Evolutionary conservation across 1,140 invertebrate genomes (phyloP).

Genomic region (Diplogasteroides magnus): DNA sequence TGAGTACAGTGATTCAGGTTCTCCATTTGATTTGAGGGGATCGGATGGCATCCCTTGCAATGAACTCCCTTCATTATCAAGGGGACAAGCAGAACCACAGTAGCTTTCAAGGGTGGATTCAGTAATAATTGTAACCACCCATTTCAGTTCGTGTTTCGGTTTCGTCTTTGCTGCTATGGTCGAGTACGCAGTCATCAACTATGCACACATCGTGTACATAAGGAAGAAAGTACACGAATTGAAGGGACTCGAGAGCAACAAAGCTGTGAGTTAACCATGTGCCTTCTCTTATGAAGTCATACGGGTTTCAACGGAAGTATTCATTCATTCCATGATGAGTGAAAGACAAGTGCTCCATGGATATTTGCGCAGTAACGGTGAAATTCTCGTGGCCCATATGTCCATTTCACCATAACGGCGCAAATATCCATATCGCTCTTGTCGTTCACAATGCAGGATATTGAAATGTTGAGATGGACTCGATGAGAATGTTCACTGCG

Average conservation of each 20-base stretch:
- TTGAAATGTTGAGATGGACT: slow-evolving; percentile 31
- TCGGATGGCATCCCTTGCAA: not conserved
- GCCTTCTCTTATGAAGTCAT: not conserved
- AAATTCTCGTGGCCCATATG: slow-evolving; percentile 13
- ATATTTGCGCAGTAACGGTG: too few relatives aligned
- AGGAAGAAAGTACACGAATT: slow-evolving; percentile 28
- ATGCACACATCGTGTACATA: slow-evolving; percentile 37
- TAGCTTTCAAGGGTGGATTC: not conserved
- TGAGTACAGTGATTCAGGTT: slow-evolving; percentile 14
- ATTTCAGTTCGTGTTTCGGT: slow-evolving; percentile 36
- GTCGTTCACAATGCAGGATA: slow-evolving; percentile 3
- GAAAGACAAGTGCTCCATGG: too few relatives aligned
- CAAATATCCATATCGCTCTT: too few relatives aligned
- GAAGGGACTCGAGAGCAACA: slow-evolving; percentile 23
- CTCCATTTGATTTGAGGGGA: too few relatives aligned
- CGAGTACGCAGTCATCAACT: slow-evolving; percentile 45
- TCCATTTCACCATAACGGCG: too few relatives aligned
- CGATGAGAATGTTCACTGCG: slow-evolving; percentile 36
- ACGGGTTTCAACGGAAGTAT: not conserved
- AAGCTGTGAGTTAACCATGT: slow-evolving; percentile 11
- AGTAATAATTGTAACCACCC: too few relatives aligned
- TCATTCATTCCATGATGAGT: slow-evolving; percentile 8
- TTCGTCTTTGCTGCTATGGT: slow-evolving; percentile 43
- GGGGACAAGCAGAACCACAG: not conserved
- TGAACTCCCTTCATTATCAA: not conserved